Percentiles rank a stretch among this genome's conserved stretches.
These are phyloP conservation scores for Lophura nycthemera DNA, from an alignment of 2,113 vertebrate genomes.

Conservation along the genomic window DNA sequence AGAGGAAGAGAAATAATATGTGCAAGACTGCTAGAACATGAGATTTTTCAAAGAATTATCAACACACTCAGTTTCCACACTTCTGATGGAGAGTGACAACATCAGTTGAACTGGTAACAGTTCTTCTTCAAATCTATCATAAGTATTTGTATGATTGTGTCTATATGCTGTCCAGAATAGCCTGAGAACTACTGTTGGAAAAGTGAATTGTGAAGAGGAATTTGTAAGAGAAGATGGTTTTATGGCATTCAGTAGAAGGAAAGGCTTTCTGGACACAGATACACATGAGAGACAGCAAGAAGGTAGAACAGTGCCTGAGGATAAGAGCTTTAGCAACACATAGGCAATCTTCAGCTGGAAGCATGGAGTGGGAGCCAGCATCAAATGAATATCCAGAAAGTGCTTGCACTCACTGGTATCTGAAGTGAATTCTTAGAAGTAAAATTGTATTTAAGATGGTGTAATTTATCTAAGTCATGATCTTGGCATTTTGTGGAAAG, in stretches of 20 bases:
- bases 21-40: not conserved
- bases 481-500: conserved; percentile 12
- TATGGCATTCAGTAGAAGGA: not conserved
- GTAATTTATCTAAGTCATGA: conserved; percentile 4
- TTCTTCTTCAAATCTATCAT: not conserved
- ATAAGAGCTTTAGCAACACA: not conserved
- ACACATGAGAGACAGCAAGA: not conserved
- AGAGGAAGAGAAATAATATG: not conserved
- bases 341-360: not conserved
- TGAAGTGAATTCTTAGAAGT: conserved; percentile 7
- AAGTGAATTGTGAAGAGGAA: not conserved
- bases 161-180: not conserved
- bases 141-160: not conserved
- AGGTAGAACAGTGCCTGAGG: not conserved
- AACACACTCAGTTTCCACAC: not conserved
- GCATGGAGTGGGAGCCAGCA: not conserved
- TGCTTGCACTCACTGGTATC: not conserved
- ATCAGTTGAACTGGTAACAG: not conserved
- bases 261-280: not conserved
- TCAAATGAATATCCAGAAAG: not conserved
- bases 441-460: conserved; percentile 16
- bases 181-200: not conserved
- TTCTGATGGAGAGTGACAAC: not conserved
- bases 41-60: not conserved
- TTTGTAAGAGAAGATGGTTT: not conserved